Conservation (phyloP, 2,113 vertebrate species). For the Gorsachius goisagi region DNA sequence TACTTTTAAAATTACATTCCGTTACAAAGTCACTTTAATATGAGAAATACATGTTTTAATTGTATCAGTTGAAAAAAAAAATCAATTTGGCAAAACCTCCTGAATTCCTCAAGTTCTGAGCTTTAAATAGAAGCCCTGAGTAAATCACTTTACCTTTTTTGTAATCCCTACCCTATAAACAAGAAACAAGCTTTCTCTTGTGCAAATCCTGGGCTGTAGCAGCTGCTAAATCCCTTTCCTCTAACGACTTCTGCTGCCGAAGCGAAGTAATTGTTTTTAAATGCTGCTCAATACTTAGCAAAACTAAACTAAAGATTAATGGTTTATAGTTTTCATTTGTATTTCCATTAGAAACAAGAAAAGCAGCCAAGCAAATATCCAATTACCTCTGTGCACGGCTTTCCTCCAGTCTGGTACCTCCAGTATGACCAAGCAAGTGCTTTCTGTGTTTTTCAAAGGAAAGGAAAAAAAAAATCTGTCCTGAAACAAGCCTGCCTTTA, state of each 20-base stretch:
- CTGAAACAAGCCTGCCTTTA: neutral
- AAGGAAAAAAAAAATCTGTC: neutral
- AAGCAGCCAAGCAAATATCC: constrained; percentile 33
- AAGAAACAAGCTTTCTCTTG: neutral
- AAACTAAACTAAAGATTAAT: constrained; percentile 72
- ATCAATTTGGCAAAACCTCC: neutral
- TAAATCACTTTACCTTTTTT: neutral
- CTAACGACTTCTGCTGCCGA: constrained; percentile 36
- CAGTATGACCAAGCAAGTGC: neutral
- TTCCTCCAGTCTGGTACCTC: neutral
- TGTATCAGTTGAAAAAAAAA: neutral
- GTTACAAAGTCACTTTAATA: neutral
- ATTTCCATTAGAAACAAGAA: constrained; percentile 54
- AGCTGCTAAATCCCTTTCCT: constrained; percentile 55
- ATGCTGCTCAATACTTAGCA: constrained; percentile 55
- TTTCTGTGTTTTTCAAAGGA: neutral
- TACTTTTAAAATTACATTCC: neutral
- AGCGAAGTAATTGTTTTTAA: constrained; percentile 68
- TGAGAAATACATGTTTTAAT: neutral
- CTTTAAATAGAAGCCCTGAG: neutral
- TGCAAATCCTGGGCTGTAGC: neutral
- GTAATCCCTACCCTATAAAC: neutral
- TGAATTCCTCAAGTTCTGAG: neutral
- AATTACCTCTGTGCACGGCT: neutral
- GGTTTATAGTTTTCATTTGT: constrained; percentile 67